Evolutionary conservation across 30 jellyfish, hydroid and myxozoan genomes (phyloP).

Genomic region (Sanderia malayensis): DNA sequence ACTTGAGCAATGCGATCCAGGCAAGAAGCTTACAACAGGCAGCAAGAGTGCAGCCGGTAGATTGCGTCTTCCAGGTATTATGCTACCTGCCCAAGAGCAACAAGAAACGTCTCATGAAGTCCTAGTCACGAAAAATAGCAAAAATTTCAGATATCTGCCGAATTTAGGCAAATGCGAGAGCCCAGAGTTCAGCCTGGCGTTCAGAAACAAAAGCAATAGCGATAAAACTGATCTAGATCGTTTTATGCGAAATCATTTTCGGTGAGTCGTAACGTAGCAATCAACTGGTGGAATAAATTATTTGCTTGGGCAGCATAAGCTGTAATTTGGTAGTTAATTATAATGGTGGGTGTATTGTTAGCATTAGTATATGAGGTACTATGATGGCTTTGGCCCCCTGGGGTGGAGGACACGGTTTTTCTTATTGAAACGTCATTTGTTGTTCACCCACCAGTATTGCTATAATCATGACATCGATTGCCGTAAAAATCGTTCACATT

Average conservation of each 20-base stretch:
- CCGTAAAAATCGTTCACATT: too few relatives aligned
- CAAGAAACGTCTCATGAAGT: slow-evolving; percentile 3
- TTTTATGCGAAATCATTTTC: slow-evolving; percentile 49
- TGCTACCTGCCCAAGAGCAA: not conserved
- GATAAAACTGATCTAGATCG: slow-evolving; percentile 36
- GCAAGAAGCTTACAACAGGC: slow-evolving; percentile 36
- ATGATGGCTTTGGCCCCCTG: too few relatives aligned
- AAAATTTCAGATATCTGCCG: slow-evolving; percentile 33
- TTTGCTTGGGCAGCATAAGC: too few relatives aligned
- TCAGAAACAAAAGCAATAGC: slow-evolving; percentile 7
- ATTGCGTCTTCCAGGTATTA: slow-evolving; percentile 47
- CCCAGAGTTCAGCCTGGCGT: slow-evolving; percentile 24
- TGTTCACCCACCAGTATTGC: too few relatives aligned
- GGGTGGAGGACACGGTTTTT: too few relatives aligned
- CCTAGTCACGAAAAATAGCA: not conserved
- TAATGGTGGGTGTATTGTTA: too few relatives aligned
- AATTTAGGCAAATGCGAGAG: slow-evolving; percentile 30
- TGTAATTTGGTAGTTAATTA: too few relatives aligned
- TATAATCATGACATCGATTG: too few relatives aligned
- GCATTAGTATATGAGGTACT: too few relatives aligned
- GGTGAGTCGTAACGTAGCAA: slow-evolving; percentile 1
- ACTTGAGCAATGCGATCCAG: slow-evolving; percentile 26
- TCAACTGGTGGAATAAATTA: too few relatives aligned
- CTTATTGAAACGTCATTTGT: too few relatives aligned
- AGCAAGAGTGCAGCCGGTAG: slow-evolving; percentile 60